A percentile compares a stretch with the other conserved stretches of the same genome.
These are phyloP conservation scores for Empidonax alnorum DNA, from an alignment of 2,113 vertebrate species.

Conservation along the genomic window DNA sequence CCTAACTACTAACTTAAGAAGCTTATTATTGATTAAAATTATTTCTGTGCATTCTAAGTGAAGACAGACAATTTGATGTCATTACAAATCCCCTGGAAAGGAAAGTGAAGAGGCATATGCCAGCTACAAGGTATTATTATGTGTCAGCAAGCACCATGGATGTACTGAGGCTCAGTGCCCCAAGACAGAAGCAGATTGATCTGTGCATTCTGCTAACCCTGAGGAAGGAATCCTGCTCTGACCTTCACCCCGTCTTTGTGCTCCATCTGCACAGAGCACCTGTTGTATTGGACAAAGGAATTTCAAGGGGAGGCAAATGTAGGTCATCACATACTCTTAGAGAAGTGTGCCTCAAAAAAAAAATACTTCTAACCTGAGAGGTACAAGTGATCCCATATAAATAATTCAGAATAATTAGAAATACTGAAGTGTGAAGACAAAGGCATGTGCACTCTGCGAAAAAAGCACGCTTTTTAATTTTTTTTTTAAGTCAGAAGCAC, in stretches of 20 bases:
- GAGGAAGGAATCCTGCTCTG: background rate
- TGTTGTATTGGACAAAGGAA: background rate
- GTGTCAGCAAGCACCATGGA: background rate
- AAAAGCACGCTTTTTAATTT: background rate
- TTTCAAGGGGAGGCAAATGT: background rate
- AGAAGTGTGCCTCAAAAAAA: background rate
- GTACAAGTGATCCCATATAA: background rate
- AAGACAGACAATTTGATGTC: background rate
- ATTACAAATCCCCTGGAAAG: background rate
- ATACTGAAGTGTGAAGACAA: background rate
- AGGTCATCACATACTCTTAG: background rate
- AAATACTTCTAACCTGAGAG: background rate
- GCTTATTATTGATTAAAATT: background rate
- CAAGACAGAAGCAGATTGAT: background rate
- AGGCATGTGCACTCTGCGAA: background rate
- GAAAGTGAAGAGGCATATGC: background rate
- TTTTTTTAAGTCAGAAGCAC: background rate
- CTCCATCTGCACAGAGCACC: conserved; percentile 10
- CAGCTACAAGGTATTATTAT: background rate
- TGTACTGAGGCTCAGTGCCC: background rate
- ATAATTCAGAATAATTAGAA: background rate
- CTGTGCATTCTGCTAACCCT: background rate
- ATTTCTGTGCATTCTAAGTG: background rate
- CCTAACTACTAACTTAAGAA: background rate
- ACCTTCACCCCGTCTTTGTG: background rate